These are phyloP conservation scores for Lampropteryx suffumata DNA, from an alignment of 2,888 invertebrate genomes.

Conservation along the genomic window DNA sequence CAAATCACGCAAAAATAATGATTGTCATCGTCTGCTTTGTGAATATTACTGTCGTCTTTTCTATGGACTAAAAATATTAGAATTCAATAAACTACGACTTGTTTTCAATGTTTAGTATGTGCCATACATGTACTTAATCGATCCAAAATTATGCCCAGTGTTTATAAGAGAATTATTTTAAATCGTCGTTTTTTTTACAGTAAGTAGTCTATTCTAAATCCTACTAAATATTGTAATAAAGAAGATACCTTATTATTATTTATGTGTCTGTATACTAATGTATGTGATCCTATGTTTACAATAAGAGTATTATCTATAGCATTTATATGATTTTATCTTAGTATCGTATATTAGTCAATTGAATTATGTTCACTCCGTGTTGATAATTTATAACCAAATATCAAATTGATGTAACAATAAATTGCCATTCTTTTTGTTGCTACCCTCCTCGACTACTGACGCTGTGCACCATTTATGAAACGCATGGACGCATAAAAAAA, in stretches of 20 bases:
- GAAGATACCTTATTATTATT: no score
- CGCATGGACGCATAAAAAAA: no score
- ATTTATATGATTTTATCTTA: constrained; percentile 29
- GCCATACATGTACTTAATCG: constrained; percentile 16
- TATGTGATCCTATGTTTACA: constrained; percentile 20
- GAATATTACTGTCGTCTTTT: constrained; percentile 9
- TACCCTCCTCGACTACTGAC: no score
- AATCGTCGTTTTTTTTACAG: no score
- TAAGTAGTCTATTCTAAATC: no score
- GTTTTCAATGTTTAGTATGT: not conserved
- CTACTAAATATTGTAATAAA: not conserved
- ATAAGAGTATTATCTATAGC: constrained; percentile 32
- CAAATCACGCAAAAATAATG: not conserved
- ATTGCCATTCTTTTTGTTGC: no score
- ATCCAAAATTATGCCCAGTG: not conserved
- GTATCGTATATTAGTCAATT: not conserved
- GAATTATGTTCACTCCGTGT: constrained; percentile 1
- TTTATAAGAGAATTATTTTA: no score
- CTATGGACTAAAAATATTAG: constrained; percentile 17
- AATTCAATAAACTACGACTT: not conserved
- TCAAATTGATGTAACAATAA: not conserved
- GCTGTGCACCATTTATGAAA: no score
- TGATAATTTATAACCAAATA: not conserved
- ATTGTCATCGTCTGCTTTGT: not conserved
- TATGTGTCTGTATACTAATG: not conserved